Evolutionary conservation across 2,888 invertebrate genomes (phyloP).

Genomic region (Agelastica alni): DNA sequence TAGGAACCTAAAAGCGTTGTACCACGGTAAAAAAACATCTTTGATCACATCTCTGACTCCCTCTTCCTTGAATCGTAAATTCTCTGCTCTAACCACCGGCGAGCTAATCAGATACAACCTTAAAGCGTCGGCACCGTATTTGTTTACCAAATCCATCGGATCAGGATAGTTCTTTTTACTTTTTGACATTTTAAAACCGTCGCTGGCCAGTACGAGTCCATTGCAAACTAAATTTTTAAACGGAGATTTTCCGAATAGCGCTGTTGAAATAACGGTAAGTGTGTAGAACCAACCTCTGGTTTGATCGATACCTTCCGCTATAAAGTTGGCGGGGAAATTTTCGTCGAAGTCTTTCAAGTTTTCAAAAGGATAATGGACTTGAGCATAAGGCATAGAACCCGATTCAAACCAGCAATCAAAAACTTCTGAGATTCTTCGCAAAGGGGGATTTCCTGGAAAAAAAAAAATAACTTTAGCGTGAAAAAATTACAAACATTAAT

Average conservation of each 20-base stretch:
- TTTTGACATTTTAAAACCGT: conserved; percentile 99
- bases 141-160: conserved; percentile 85
- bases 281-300: conserved; percentile 99
- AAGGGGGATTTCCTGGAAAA: conserved; percentile 65
- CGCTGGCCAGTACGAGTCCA: conserved; percentile 92
- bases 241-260: conserved; percentile 93
- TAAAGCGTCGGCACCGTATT: conserved; percentile 96
- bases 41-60: conserved; percentile 96
- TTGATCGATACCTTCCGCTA: conserved; percentile 99
- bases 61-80: conserved; percentile 94
- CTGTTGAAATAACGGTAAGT: conserved; percentile 93
- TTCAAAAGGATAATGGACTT: conserved; percentile 95
- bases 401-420: conserved; percentile 99
- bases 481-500: too few relatives aligned
- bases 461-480: too few relatives aligned
- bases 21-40: conserved; percentile 98
- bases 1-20: conserved; percentile 89
- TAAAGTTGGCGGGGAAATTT: conserved; percentile 97
- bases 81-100: conserved; percentile 96
- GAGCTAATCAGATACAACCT: conserved; percentile 96
- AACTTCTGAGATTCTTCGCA: conserved; percentile 88
- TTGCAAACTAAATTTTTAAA: conserved; percentile 98
- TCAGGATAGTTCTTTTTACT: conserved; percentile 99
- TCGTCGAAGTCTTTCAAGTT: conserved; percentile 85
- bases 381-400: conserved; percentile 99